Conservation (phyloP, 2,113 vertebrate species). For the Chionis minor region DNA sequence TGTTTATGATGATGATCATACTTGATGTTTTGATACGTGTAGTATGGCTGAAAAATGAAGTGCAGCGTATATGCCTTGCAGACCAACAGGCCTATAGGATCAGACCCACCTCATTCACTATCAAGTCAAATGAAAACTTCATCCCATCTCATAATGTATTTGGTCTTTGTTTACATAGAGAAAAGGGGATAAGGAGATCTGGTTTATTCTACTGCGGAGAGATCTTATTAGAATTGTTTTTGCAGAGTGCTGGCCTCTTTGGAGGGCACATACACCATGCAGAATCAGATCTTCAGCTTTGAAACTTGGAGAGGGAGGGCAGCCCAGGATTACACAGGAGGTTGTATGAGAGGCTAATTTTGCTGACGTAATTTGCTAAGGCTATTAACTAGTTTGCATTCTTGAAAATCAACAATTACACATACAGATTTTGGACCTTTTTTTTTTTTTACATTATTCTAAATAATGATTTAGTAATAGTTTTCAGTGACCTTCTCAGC, state of each 20-base stretch:
- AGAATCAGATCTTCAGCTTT: background rate
- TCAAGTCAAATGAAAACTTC: background rate
- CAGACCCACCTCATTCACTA: background rate
- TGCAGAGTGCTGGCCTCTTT: background rate
- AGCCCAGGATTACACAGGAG: background rate
- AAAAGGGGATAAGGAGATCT: background rate
- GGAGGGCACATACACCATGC: fast-evolving
- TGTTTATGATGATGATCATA: background rate
- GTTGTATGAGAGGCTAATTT: background rate
- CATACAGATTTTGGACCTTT: fast-evolving
- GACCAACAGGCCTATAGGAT: background rate
- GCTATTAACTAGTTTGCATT: background rate
- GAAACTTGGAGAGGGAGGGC: background rate
- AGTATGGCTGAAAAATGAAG: background rate
- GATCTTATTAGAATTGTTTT: background rate
- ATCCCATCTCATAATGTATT: background rate
- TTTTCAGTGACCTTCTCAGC: background rate
- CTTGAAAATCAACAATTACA: background rate
- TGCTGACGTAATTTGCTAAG: background rate
- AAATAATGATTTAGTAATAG: background rate
- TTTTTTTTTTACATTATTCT: background rate
- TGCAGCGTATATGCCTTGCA: fast-evolving
- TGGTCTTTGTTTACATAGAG: background rate
- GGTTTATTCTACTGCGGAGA: background rate
- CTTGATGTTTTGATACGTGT: background rate